phyloP scores from a whole-genome alignment of 2,797 vertebrate genomes.

The Glossophaga mutica region DNA sequence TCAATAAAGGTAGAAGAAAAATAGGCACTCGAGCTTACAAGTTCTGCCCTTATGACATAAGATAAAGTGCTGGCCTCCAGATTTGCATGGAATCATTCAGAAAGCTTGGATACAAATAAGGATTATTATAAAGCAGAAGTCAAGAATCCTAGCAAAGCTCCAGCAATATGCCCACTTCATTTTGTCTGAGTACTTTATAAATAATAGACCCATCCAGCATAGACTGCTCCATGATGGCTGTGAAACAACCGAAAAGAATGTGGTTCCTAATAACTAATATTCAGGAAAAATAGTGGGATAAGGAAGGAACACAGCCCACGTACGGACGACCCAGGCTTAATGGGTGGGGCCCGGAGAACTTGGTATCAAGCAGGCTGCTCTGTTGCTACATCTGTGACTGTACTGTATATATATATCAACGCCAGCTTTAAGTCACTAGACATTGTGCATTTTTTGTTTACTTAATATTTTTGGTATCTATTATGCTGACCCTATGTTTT shows the following conservation, averaged over 20 bases:
- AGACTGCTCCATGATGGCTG: conserved; percentile 69
- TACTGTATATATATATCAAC: not conserved
- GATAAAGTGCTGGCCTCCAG: conserved; percentile 35
- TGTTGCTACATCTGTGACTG: not conserved
- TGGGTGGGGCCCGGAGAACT: accelerated
- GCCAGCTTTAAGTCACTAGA: not conserved
- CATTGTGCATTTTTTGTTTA: not conserved
- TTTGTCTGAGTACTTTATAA: conserved; percentile 75
- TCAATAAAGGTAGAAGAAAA: not conserved
- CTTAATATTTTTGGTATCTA: not conserved
- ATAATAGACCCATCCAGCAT: conserved; percentile 72
- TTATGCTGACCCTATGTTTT: not conserved
- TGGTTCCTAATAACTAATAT: conserved; percentile 68
- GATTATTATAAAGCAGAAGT: conserved; percentile 74
- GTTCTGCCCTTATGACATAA: conserved; percentile 53
- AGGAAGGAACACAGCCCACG: not conserved
- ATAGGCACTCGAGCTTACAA: not conserved
- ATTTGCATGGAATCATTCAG: conserved; percentile 69
- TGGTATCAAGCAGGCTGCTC: not conserved
- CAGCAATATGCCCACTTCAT: conserved; percentile 66
- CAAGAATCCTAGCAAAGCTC: conserved; percentile 58
- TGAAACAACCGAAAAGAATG: conserved; percentile 71
- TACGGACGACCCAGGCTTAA: not conserved
- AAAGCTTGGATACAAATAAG: conserved; percentile 71
- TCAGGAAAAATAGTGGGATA: not conserved